Conservation (phyloP, 2,797 vertebrate genomes). For the Phrynocephalus forsythii region DNA sequence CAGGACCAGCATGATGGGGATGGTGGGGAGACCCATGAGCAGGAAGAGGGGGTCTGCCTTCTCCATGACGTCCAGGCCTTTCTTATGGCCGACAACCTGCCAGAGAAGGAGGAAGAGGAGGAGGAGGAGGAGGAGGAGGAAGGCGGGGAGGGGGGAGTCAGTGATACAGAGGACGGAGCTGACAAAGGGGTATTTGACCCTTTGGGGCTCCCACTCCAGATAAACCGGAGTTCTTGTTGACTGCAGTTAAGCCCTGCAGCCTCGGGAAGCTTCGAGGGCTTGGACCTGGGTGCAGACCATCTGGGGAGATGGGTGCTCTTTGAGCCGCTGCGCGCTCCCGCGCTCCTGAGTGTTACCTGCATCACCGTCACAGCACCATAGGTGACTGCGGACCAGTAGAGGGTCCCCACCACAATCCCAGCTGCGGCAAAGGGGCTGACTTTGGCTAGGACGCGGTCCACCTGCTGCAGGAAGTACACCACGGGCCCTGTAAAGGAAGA, state of each 20-base stretch:
- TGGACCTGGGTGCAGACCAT: neutral
- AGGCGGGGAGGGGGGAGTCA: no score
- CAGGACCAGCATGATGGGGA: slow-evolving; percentile 81
- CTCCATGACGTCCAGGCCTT: slow-evolving; percentile 83
- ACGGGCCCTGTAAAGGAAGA: slow-evolving; percentile 72
- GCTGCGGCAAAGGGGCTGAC: slow-evolving; percentile 81
- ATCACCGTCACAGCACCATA: slow-evolving; percentile 86
- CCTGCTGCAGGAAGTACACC: slow-evolving; percentile 82
- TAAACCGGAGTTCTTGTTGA: neutral
- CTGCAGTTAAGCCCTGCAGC: neutral
- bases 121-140: no score
- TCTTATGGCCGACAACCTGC: slow-evolving; percentile 84
- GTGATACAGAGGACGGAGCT: no score
- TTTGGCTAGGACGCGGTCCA: slow-evolving; percentile 78
- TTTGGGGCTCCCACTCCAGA: neutral
- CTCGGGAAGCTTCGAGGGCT: neutral
- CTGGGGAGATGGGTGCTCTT: no score
- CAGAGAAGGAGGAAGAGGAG: neutral
- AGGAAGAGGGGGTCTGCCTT: slow-evolving; percentile 83
- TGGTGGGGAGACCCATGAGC: slow-evolving; percentile 83
- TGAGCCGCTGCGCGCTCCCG: no score
- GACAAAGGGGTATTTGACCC: no score
- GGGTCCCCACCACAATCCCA: slow-evolving; percentile 79
- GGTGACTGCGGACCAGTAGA: slow-evolving; percentile 84
- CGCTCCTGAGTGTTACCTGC: slow-evolving; percentile 72